Evolutionary conservation across 2,888 invertebrate species (phyloP), one percentile per base, ranked within the genome.

Genomic region (Anorthoa munda): DNA sequence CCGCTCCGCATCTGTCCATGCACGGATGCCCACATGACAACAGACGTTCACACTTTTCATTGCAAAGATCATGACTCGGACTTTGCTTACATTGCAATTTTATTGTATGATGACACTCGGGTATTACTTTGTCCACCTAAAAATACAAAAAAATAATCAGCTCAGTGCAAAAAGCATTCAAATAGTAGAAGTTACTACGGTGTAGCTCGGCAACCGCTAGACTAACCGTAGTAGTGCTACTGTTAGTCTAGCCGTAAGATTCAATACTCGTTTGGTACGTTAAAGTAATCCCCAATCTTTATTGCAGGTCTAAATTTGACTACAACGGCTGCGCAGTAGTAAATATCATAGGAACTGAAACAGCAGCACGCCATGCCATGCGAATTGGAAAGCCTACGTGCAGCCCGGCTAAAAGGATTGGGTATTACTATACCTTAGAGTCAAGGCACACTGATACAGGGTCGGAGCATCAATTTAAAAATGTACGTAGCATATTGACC

Each of bases 11-110:
- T n/a, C 81, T 83, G 0, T 80, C 88, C 11, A 67, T 87, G 87
- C 97, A 97, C 1, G 65, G 77, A 89, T 97, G 97, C 0, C 97
- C 97, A 86, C 97, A 97, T 1, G 85, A 12, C 72, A 97, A 86
- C 0, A 83, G 82, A 17, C 93, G 92, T 18, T 94, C 91, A 88
- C 98, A 98, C 13, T 88, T 88, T 23, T 87, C 70, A 1, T 60
- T 85, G 80, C 97, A 97, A 4, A 89, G 67, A 2, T 83, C 81
- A 18, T 88, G 89, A 9, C 87, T 87, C 0, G 96, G 90, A 53
- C 82, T 81, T 67, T 82, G 75, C 63, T 82, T 89, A 87, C 97
- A 97, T 79, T 89, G 80, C 11, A 96, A 81, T 79, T 86, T 89
- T 12, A 96, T 78, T 70, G 81, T 82, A 84, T 97, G 97, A 0